phyloP scores from a whole-genome alignment of 2,797 vertebrate genomes.

The Melanotaenia maccullochi region DNA sequence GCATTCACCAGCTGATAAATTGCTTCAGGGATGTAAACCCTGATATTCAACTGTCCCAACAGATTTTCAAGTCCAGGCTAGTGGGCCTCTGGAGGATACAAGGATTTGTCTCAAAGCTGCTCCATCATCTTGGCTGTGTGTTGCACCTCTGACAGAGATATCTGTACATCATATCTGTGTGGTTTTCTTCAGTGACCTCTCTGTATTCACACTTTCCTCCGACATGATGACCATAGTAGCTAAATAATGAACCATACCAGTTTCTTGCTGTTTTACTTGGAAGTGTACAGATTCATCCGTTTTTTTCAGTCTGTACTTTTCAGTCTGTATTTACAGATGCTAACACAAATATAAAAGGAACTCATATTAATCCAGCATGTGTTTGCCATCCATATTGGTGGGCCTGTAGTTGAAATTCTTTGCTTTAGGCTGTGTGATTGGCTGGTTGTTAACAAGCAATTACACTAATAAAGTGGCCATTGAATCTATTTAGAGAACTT shows the following conservation, averaged over 20 bases:
- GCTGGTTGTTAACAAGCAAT: not conserved
- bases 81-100: conserved; percentile 45
- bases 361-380: not conserved
- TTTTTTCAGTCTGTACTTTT: too few relatives aligned
- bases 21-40: conserved; percentile 43
- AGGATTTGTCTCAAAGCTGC: conserved; percentile 59
- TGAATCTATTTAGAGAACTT: conserved; percentile 29
- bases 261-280: conserved; percentile 1
- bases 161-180: conserved; percentile 10
- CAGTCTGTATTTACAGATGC: not conserved
- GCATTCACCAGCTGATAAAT: conserved; percentile 33
- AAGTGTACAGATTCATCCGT: not conserved
- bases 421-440: conserved; percentile 15
- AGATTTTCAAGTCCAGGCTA: conserved; percentile 47
- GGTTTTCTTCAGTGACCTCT: conserved; percentile 13
- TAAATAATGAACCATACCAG: conserved; percentile 36
- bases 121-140: conserved; percentile 51
- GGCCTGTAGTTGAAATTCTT: conserved; percentile 16
- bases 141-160: conserved; percentile 29
- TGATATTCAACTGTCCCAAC: conserved; percentile 38
- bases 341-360: not conserved
- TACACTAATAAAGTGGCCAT: not conserved
- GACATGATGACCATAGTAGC: conserved; percentile 14
- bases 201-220: not conserved
- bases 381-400: not conserved